phyloP scores from a whole-genome alignment of 2,888 invertebrate genomes.

The Limnephilus auricula region DNA sequence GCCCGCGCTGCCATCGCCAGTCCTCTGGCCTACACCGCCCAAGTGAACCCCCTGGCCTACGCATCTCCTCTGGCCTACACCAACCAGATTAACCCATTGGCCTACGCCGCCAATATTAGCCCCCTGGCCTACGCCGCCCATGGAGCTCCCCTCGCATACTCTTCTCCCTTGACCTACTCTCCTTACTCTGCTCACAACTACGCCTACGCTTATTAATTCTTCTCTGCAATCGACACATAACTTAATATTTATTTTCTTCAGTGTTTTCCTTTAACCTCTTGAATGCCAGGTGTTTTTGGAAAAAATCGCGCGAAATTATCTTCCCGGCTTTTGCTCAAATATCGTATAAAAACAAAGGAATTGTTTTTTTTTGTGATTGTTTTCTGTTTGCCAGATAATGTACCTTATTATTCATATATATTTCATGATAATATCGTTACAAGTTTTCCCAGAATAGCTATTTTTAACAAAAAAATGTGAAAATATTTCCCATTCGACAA shows the following conservation, averaged over 20 bases:
- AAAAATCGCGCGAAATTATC: too few relatives aligned
- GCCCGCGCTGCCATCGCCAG: conserved; percentile 70
- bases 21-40: conserved; percentile 67
- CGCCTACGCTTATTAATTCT: conserved; percentile 61
- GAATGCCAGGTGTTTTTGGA: too few relatives aligned
- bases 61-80: conserved; percentile 52
- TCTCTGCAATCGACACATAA: neutral
- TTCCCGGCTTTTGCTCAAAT: too few relatives aligned
- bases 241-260: conserved; percentile 12
- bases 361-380: too few relatives aligned
- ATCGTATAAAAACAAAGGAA: too few relatives aligned
- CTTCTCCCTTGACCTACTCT: conserved; percentile 52
- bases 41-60: conserved; percentile 65
- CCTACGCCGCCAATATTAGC: conserved; percentile 46
- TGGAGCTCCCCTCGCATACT: conserved; percentile 56
- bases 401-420: too few relatives aligned
- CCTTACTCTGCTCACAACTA: conserved; percentile 43
- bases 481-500: too few relatives aligned
- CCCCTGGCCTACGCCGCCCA: conserved; percentile 66
- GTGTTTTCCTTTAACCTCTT: neutral
- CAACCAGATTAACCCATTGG: conserved; percentile 42
- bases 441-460: too few relatives aligned
- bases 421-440: too few relatives aligned
- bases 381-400: too few relatives aligned
- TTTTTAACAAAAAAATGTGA: too few relatives aligned